These are phyloP conservation scores for Crotophaga sulcirostris DNA, from an alignment of 2,113 vertebrate species.

Conservation along the genomic window DNA sequence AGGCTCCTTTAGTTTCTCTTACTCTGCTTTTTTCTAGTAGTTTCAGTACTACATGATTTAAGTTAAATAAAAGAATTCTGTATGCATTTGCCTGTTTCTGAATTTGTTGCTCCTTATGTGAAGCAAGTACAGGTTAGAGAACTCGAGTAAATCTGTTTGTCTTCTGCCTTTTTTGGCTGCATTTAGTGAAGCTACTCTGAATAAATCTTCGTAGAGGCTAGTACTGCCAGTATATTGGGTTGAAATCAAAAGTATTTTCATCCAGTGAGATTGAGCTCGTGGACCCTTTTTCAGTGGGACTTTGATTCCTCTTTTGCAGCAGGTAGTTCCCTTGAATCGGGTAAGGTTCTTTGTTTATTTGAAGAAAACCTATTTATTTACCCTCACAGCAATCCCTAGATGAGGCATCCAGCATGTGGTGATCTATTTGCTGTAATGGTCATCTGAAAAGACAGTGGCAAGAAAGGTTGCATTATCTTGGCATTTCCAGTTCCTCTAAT, in stretches of 20 bases:
- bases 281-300: neutral
- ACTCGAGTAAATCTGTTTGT: neutral
- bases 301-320: neutral
- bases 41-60: constrained; percentile 87
- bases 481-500: neutral
- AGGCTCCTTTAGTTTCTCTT: constrained; percentile 86
- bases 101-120: neutral
- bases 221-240: neutral
- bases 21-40: constrained; percentile 91
- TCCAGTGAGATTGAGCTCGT: neutral
- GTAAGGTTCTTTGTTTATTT: neutral
- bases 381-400: neutral
- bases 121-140: neutral
- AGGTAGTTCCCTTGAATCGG: neutral
- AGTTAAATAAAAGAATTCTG: constrained; percentile 89
- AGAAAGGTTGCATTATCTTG: neutral
- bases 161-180: neutral
- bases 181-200: neutral
- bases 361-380: neutral
- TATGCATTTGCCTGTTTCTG: constrained; percentile 74
- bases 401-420: neutral
- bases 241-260: neutral
- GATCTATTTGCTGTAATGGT: neutral
- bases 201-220: neutral
- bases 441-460: neutral